A percentile compares a stretch with the other conserved stretches of the same genome.
Evolutionary conservation across 2,113 vertebrate species (phyloP).

Genomic region (Xiphophorus hellerii): DNA sequence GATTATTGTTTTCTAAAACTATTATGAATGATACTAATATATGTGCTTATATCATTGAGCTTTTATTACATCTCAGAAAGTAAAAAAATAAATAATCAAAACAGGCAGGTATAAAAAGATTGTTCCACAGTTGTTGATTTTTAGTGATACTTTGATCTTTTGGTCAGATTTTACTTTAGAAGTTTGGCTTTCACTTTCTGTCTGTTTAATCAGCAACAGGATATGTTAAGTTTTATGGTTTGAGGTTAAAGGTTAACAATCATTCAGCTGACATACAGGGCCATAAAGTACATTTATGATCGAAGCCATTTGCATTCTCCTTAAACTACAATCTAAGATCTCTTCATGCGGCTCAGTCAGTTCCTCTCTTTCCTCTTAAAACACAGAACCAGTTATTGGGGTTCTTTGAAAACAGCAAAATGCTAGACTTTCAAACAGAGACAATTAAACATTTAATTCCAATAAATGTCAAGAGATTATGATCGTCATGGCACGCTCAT

Average conservation of each 20-base stretch:
- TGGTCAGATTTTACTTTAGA: conserved; percentile 1
- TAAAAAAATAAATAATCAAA: no score
- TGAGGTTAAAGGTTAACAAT: conserved; percentile 56
- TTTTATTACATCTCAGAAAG: neutral
- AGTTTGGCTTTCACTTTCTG: neutral
- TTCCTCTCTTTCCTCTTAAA: neutral
- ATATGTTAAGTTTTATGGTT: conserved; percentile 26
- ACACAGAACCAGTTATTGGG: neutral
- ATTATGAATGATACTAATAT: neutral
- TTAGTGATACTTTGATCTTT: neutral
- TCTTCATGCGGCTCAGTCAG: neutral
- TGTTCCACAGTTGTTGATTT: neutral
- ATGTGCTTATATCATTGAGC: neutral
- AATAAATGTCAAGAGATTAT: conserved; percentile 12
- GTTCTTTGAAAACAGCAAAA: neutral
- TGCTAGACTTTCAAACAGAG: neutral
- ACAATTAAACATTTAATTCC: conserved; percentile 12
- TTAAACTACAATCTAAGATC: conserved; percentile 40
- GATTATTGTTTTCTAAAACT: neutral
- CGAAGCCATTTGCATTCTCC: conserved; percentile 34
- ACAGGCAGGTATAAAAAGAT: no score
- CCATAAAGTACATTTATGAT: conserved; percentile 62
- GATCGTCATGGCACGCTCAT: conserved; percentile 22
- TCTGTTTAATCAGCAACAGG: conserved; percentile 22
- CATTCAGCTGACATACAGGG: conserved; percentile 46